Conservation (phyloP, 2,888 invertebrate genomes). For the Tanytarsus gracilentus region DNA sequence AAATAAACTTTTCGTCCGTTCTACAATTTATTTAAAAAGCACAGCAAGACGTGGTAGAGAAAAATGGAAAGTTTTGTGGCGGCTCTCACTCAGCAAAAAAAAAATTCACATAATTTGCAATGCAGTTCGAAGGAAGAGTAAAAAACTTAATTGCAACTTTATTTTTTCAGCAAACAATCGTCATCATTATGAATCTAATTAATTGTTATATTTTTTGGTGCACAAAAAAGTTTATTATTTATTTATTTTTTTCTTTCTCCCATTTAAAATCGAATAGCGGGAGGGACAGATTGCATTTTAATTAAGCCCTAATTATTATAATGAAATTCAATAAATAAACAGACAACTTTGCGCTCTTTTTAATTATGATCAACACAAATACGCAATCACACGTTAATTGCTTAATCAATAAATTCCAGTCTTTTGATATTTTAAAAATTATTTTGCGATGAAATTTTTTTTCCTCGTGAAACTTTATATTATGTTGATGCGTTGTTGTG, state of each 20-base stretch:
- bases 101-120: not conserved
- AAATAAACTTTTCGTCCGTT: too few species aligned
- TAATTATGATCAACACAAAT: slow-evolving; percentile 13
- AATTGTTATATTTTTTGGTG: not conserved
- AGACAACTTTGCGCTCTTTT: not conserved
- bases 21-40: not conserved
- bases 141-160: slow-evolving; percentile 3
- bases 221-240: not conserved
- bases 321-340: slow-evolving; percentile 20
- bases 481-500: too few species aligned
- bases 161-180: slow-evolving; percentile 12
- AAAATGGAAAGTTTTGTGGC: slow-evolving; percentile 18
- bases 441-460: too few species aligned
- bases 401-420: slow-evolving; percentile 25
- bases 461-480: too few species aligned
- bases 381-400: slow-evolving; percentile 12
- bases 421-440: too few species aligned
- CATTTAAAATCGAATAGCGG: not conserved
- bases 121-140: not conserved
- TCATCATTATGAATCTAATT: slow-evolving; percentile 7
- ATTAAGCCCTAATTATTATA: slow-evolving; percentile 15
- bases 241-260: not conserved
- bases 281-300: slow-evolving; percentile 3
- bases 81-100: slow-evolving; percentile 1
- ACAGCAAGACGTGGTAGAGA: too few species aligned